These are phyloP conservation scores for Aythya baeri DNA, from an alignment of 2,113 vertebrate species.

Conservation along the genomic window DNA sequence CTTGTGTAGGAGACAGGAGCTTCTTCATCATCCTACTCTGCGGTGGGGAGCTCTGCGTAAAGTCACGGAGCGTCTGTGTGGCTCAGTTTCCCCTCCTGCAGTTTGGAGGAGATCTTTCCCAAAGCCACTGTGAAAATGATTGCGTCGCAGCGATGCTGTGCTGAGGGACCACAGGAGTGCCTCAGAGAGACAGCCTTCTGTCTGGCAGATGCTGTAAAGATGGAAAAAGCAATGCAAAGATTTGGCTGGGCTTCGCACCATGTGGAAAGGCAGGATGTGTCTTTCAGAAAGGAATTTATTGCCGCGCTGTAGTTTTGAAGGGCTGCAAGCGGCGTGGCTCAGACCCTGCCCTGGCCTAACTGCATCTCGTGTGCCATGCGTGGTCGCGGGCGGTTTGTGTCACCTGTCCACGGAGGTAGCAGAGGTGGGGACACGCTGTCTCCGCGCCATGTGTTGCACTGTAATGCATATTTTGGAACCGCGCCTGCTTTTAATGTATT, in stretches of 20 bases:
- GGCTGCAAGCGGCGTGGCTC: background rate
- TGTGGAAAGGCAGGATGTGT: constrained; percentile 12
- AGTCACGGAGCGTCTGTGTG: background rate
- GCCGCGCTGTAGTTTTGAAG: background rate
- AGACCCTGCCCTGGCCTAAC: background rate
- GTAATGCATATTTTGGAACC: background rate
- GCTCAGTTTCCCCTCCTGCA: background rate
- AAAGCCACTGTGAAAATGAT: background rate
- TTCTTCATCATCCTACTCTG: background rate
- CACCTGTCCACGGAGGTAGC: background rate
- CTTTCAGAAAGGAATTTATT: constrained; percentile 19
- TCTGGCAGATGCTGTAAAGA: constrained; percentile 41
- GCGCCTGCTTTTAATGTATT: constrained; percentile 32
- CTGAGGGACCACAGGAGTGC: background rate
- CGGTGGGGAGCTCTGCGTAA: background rate
- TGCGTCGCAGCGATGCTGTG: accelerated
- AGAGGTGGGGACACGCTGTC: background rate
- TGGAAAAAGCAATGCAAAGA: background rate
- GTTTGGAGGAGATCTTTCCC: background rate
- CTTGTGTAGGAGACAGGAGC: background rate
- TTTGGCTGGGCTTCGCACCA: constrained; percentile 6
- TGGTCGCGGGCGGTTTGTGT: background rate
- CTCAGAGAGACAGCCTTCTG: background rate
- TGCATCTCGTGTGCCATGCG: background rate
- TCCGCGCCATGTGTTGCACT: background rate